phyloP scores from a whole-genome alignment of 2,888 invertebrate species.

The Sericinus montela region DNA sequence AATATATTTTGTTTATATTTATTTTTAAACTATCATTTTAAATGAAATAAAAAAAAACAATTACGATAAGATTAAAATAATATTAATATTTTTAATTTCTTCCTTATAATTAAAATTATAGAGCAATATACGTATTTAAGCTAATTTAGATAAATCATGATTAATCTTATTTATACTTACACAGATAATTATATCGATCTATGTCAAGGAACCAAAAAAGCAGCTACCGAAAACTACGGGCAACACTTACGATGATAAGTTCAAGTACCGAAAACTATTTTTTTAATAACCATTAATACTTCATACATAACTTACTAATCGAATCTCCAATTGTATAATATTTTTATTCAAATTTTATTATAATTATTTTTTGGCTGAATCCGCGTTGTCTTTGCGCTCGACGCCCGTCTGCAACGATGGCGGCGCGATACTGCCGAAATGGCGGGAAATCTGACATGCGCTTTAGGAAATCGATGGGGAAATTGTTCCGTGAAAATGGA shows the following conservation, averaged over 20 bases:
- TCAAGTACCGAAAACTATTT: background rate
- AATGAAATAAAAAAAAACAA: no score
- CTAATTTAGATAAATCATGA: background rate
- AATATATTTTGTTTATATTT: no score
- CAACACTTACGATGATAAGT: background rate
- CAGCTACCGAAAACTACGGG: constrained; percentile 1
- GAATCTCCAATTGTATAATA: no score
- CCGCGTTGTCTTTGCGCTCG: constrained; percentile 22
- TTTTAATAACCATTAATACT: no score
- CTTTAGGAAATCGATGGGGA: constrained; percentile 70
- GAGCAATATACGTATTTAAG: no score
- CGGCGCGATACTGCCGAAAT: constrained; percentile 46
- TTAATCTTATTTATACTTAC: constrained; percentile 11
- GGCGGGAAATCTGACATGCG: constrained; percentile 67
- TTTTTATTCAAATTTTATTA: no score
- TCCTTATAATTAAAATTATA: no score
- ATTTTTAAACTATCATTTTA: no score
- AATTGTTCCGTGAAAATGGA: constrained; percentile 32
- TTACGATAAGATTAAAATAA: no score
- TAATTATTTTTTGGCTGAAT: constrained; percentile 22
- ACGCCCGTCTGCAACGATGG: constrained; percentile 28
- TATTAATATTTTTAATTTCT: no score
- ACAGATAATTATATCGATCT: constrained; percentile 10
- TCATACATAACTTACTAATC: no score
- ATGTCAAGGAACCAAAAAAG: constrained; percentile 6